Percentiles rank a stretch among this genome's conserved stretches.
Evolutionary conservation across 1,140 invertebrate species (phyloP).

Genomic region (Trachymyrmex septentrionalis): DNA sequence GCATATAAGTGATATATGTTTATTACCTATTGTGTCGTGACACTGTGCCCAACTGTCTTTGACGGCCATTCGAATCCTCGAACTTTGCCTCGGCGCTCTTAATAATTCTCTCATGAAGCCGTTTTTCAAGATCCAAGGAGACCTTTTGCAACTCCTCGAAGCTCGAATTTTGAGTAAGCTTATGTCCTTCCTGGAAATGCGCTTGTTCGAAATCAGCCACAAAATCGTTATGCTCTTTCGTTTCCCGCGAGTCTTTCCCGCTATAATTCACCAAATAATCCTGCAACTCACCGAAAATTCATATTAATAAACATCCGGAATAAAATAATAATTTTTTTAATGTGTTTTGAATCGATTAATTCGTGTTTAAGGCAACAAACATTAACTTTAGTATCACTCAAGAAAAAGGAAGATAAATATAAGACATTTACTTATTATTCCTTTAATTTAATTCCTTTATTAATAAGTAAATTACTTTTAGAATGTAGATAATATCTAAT

Average conservation of each 20-base stretch:
- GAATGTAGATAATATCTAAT: background rate
- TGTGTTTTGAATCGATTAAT: background rate
- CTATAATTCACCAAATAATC: slow-evolving; percentile 55
- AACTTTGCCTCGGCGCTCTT: slow-evolving; percentile 65
- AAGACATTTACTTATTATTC: background rate
- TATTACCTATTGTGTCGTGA: slow-evolving; percentile 68
- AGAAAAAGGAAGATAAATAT: background rate
- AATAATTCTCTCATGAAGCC: slow-evolving; percentile 79
- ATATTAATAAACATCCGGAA: background rate
- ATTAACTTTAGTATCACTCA: background rate
- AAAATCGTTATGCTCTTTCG: slow-evolving; percentile 50
- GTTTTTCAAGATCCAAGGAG: slow-evolving; percentile 81
- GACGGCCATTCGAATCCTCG: slow-evolving; percentile 46
- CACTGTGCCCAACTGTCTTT: slow-evolving; percentile 23
- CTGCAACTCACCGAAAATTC: background rate
- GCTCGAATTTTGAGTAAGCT: slow-evolving; percentile 59
- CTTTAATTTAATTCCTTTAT: background rate
- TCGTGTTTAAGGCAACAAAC: background rate
- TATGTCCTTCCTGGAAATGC: slow-evolving; percentile 57
- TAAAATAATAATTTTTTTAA: background rate
- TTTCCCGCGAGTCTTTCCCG: slow-evolving; percentile 21
- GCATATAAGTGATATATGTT: background rate
- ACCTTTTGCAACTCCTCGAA: slow-evolving; percentile 79
- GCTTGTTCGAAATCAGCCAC: slow-evolving; percentile 65
- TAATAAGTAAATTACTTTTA: background rate